These are phyloP conservation scores for Acrobasis repandana DNA, from an alignment of 2,888 invertebrate genomes.

Conservation along the genomic window DNA sequence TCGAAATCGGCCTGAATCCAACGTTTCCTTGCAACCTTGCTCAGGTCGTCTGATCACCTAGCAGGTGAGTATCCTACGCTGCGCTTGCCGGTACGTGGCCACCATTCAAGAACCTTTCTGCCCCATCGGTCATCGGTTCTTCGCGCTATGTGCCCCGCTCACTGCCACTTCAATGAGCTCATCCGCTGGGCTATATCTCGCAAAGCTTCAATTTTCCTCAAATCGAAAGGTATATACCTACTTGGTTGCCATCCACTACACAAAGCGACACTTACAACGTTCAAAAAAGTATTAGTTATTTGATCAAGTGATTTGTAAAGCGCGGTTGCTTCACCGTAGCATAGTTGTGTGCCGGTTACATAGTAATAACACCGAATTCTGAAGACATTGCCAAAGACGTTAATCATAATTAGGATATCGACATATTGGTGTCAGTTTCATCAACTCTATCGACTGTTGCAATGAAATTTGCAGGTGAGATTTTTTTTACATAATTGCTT, in stretches of 20 bases:
- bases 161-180: too few relatives aligned
- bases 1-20: too few relatives aligned
- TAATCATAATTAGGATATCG: slow-evolving; percentile 29
- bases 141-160: too few relatives aligned
- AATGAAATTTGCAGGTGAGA: slow-evolving; percentile 12
- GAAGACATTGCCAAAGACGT: slow-evolving; percentile 25
- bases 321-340: background rate
- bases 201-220: too few relatives aligned
- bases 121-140: too few relatives aligned
- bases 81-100: too few relatives aligned
- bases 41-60: too few relatives aligned
- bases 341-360: slow-evolving; percentile 18
- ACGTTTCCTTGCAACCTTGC: too few relatives aligned
- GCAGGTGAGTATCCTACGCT: too few relatives aligned
- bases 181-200: too few relatives aligned
- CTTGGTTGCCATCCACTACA: background rate
- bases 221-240: too few relatives aligned
- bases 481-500: background rate
- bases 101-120: too few relatives aligned
- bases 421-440: slow-evolving; percentile 29
- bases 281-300: slow-evolving; percentile 20
- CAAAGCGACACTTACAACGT: background rate
- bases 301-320: background rate
- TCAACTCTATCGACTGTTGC: slow-evolving; percentile 15
- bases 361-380: slow-evolving; percentile 27